These are phyloP conservation scores for Globodera ellingtonae DNA, from an alignment of 1,140 invertebrate species.

Conservation along the genomic window DNA sequence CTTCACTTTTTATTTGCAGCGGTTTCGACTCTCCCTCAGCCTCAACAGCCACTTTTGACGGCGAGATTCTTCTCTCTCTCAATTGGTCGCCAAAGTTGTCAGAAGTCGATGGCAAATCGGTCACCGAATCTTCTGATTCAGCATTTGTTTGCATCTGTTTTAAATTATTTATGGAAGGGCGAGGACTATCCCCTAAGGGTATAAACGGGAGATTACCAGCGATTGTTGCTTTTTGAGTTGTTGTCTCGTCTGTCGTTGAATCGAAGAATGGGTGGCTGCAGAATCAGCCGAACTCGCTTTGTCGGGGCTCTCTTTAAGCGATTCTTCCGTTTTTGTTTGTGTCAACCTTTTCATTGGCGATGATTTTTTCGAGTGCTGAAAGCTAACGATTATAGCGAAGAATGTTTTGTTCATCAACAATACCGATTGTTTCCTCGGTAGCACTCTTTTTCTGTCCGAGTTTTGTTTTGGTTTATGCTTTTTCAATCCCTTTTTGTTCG, in stretches of 20 bases:
- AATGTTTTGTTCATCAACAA: not conserved
- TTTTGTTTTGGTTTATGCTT: slow-evolving; percentile 9
- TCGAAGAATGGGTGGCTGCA: not conserved
- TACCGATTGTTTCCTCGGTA: not conserved
- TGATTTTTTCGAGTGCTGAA: not conserved
- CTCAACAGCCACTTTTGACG: not conserved
- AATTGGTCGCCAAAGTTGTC: not conserved
- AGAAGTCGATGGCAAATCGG: not conserved
- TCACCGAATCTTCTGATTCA: not conserved
- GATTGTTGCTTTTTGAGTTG: slow-evolving; percentile 11
- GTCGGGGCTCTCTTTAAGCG: not conserved
- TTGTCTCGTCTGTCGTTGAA: not conserved
- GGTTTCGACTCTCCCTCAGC: not conserved
- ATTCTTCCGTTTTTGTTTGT: not conserved
- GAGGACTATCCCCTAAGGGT: no score
- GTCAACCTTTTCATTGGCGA: not conserved
- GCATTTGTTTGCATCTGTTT: slow-evolving; percentile 4
- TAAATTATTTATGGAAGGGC: not conserved
- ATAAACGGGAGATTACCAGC: not conserved
- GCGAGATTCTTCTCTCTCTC: not conserved
- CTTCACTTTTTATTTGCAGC: not conserved
- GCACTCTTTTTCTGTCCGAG: not conserved
- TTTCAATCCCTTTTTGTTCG: slow-evolving; percentile 15
- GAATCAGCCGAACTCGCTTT: not conserved
- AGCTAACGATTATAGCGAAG: not conserved